A percentile compares a stretch with the other conserved stretches of the same genome.
These are phyloP conservation scores for Zaprionus bogoriensis DNA, from an alignment of 2,888 invertebrate species.

Conservation along the genomic window DNA sequence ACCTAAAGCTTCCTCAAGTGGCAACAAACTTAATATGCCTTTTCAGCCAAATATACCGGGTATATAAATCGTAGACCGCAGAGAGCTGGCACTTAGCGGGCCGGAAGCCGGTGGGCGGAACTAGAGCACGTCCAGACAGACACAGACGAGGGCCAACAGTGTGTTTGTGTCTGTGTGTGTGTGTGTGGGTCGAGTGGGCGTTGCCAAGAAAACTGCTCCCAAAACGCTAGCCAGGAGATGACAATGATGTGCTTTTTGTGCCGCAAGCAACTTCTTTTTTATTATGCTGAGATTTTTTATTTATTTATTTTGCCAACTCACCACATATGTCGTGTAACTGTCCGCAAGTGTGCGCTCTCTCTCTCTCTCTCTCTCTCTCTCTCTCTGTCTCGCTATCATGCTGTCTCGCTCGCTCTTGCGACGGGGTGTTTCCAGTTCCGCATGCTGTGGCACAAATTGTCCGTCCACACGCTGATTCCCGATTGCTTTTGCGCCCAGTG, in stretches of 20 bases:
- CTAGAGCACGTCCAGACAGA: constrained; percentile 77
- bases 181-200: constrained; percentile 52
- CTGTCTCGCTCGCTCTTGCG: constrained; percentile 3
- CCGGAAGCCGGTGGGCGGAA: constrained; percentile 76
- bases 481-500: constrained; percentile 42
- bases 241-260: constrained; percentile 71
- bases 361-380: no score
- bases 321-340: constrained; percentile 38
- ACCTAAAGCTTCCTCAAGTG: no score
- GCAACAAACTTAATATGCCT: background rate
- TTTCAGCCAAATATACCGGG: background rate
- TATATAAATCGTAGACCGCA: constrained; percentile 15
- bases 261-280: constrained; percentile 59
- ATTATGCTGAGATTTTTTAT: constrained; percentile 40
- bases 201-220: constrained; percentile 46
- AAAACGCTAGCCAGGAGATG: constrained; percentile 53
- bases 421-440: constrained; percentile 49
- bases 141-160: constrained; percentile 38
- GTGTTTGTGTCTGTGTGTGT: no score
- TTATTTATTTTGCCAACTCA: constrained; percentile 67
- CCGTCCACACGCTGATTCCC: constrained; percentile 33
- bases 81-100: constrained; percentile 63
- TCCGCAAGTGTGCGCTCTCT: background rate
- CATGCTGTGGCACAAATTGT: constrained; percentile 69
- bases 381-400: no score